These are phyloP conservation scores for Nasua narica DNA, from an alignment of 2,797 vertebrate genomes.

Conservation along the genomic window DNA sequence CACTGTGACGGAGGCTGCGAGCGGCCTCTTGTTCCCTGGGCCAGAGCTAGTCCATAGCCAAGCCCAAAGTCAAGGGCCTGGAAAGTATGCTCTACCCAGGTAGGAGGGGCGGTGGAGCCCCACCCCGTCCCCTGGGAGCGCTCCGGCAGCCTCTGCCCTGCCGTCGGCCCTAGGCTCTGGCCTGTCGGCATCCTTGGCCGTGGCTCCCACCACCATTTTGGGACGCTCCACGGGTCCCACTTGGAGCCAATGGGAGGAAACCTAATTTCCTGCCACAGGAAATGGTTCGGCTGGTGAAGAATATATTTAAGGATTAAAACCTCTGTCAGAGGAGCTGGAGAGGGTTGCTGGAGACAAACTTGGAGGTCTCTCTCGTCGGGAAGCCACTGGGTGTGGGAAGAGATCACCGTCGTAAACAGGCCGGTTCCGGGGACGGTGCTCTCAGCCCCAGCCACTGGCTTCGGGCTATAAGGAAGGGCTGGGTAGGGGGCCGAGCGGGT, in stretches of 20 bases:
- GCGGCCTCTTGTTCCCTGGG: not conserved
- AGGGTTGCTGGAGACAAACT: not conserved
- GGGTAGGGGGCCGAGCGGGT: not conserved
- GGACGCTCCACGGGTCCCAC: slow-evolving; percentile 27
- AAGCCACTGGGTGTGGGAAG: not conserved
- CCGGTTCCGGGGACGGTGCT: not conserved
- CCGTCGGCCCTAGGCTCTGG: not conserved
- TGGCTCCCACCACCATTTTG: not conserved
- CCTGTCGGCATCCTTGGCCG: not conserved
- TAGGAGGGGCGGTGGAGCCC: not conserved
- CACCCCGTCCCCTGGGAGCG: not conserved
- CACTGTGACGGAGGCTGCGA: not conserved
- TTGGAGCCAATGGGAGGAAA: slow-evolving; percentile 69
- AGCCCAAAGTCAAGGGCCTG: not conserved
- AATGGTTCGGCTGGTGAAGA: slow-evolving; percentile 51
- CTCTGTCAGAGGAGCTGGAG: not conserved
- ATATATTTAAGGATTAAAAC: slow-evolving; percentile 20
- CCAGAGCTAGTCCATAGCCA: not conserved
- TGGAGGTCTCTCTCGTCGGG: slow-evolving; percentile 7
- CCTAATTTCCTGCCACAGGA: slow-evolving; percentile 61
- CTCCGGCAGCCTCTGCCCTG: not conserved
- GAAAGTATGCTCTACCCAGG: not conserved
- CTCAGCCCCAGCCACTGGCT: not conserved
- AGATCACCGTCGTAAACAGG: not conserved
- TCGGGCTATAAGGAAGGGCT: not conserved